Base-by-base conservation (phyloP, 1,140 invertebrate genomes). In the Dinothrombium tinctorium region DNA sequence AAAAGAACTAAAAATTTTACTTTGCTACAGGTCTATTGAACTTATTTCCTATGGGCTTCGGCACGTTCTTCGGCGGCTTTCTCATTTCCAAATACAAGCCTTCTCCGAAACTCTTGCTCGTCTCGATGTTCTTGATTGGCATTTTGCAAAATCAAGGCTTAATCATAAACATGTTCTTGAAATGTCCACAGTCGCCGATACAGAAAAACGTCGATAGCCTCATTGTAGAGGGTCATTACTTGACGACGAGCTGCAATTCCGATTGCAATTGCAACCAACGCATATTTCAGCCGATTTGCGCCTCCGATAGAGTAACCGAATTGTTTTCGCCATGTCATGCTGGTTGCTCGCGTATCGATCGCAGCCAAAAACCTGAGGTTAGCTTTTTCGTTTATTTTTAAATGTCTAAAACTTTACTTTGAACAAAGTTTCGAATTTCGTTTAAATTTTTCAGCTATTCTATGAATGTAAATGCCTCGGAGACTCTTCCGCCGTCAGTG, bases 281-380 rank as follows among this genome's bases (percentile, higher is more conserved):
- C n/a, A n/a, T n/a, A n/a, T 51, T 50, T 37, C 38, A 50, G 21
- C 78, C 80, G 5, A 71, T 86, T 39, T 89, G 82, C 52, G 45
- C 40, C 14, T 57, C 60, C 14, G 76, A 82, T 54, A 69, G 69
- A 1, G 68, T 59, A 51, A 83, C 78, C 6, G 44, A 40, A 2
- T 87, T 84, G 55, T 75, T 79, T 53, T 83, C 78, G 28, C 73
- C 81, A 19, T 89, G 82, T 57, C 75, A 83, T 54, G 81, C 80
- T 26, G 82, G 81, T 21, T 89, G 83, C 53, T 20, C 31, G n/a
- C 14, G 8, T 9, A 9, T 8, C 31, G 22, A 40, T 29, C 7
- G 7, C n/a, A n/a, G n/a, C n/a, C n/a, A n/a, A 41, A 12, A 35
- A 9, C 15, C 9, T 29, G 8, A n/a, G 28, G 9, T n/a, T 9